Percentiles rank a stretch among this genome's conserved stretches.
Evolutionary conservation across 2,113 vertebrate species (phyloP).

Genomic region (Eubucco bourcierii): DNA sequence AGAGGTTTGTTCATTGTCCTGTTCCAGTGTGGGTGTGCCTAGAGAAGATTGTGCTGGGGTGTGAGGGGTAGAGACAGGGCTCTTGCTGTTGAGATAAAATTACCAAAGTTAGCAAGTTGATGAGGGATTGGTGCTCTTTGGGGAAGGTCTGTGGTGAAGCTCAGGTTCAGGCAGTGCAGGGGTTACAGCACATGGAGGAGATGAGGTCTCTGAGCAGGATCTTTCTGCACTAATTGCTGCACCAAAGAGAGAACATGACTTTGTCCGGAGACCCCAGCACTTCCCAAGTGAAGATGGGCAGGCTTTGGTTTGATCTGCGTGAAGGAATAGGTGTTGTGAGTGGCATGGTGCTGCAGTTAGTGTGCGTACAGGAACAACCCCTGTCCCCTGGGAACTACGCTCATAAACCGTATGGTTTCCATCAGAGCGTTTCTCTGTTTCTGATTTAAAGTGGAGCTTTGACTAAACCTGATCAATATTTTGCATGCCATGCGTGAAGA

Average conservation of each 20-base stretch:
- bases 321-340: background rate
- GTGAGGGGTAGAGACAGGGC: accelerated
- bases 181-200: background rate
- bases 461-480: slow-evolving; percentile 92
- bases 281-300: accelerated
- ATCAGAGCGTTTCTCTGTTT: slow-evolving; percentile 73
- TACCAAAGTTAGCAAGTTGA: too few relatives aligned
- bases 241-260: background rate
- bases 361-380: background rate
- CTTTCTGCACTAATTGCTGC: accelerated
- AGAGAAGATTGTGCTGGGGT: accelerated
- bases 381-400: background rate
- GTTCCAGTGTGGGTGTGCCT: accelerated
- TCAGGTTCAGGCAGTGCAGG: accelerated
- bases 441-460: slow-evolving; percentile 80
- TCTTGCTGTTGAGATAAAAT: background rate
- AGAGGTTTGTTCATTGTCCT: accelerated
- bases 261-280: accelerated
- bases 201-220: accelerated
- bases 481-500: slow-evolving; percentile 94
- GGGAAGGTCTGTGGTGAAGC: background rate
- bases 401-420: slow-evolving; percentile 71
- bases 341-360: accelerated
- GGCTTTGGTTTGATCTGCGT: background rate
- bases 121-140: background rate